Evolutionary conservation across 2,113 vertebrate genomes (phyloP).

Genomic region (Lepidothrix coronata): DNA sequence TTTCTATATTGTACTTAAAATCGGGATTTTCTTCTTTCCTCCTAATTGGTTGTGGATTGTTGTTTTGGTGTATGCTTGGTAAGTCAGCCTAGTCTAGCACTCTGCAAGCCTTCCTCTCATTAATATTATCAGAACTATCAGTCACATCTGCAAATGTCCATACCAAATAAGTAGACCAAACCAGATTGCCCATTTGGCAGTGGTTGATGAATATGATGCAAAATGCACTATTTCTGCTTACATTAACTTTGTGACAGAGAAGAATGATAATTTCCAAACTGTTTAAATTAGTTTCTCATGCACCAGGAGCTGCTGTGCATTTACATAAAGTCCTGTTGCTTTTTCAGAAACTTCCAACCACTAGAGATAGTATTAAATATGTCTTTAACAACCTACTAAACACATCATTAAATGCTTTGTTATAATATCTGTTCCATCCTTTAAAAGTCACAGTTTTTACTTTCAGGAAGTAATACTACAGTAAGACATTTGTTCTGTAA

Average conservation of each 20-base stretch:
- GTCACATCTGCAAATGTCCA: background rate
- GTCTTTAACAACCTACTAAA: background rate
- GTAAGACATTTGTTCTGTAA: background rate
- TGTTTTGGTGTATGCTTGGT: background rate
- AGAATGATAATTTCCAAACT: background rate
- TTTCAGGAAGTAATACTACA: background rate
- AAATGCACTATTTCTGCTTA: background rate
- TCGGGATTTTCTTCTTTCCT: background rate
- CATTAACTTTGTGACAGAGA: constrained; percentile 13
- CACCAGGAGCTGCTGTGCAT: background rate
- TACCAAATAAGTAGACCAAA: background rate
- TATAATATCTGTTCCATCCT: background rate
- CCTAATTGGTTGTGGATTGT: background rate
- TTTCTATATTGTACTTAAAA: background rate
- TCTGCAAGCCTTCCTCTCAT: background rate
- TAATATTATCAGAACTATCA: background rate
- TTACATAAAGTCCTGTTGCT: background rate
- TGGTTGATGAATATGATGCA: background rate
- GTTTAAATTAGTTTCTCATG: background rate
- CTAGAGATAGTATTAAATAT: background rate
- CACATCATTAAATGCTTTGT: background rate
- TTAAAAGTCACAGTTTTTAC: background rate
- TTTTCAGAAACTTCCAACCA: background rate
- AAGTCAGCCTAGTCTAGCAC: background rate
- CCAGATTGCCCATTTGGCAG: background rate